A percentile compares a stretch with the other conserved stretches of the same genome.
These are phyloP conservation scores for Cylas formicarius DNA, from an alignment of 1,140 invertebrate genomes.

Conservation along the genomic window DNA sequence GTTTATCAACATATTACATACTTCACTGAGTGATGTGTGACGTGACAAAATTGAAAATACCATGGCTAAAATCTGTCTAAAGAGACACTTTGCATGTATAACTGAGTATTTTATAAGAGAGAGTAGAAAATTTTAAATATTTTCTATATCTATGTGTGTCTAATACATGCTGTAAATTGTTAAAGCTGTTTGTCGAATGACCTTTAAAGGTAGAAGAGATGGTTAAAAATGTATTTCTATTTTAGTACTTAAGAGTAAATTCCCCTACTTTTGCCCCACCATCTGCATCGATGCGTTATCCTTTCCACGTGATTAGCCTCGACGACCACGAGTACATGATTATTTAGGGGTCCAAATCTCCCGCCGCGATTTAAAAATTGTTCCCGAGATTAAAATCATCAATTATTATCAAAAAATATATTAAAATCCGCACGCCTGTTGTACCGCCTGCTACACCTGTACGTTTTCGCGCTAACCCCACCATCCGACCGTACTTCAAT, in stretches of 20 bases:
- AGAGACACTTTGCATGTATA: no score
- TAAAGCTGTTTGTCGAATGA: constrained; percentile 5
- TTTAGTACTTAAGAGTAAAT: not conserved
- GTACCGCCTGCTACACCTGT: not conserved
- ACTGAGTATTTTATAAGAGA: no score
- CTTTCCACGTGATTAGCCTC: not conserved
- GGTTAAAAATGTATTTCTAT: constrained; percentile 2
- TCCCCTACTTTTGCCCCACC: not conserved
- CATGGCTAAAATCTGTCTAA: no score
- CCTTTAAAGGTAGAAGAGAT: not conserved
- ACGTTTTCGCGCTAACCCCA: no score
- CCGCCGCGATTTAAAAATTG: not conserved
- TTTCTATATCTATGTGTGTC: no score
- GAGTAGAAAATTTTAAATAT: no score
- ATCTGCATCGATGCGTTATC: not conserved
- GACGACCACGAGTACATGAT: not conserved
- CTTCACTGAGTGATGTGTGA: no score
- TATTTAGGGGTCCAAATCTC: no score
- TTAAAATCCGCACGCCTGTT: constrained; percentile 1
- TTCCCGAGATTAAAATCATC: constrained; percentile 6
- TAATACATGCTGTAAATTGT: constrained; percentile 11
- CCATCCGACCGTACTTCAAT: not conserved
- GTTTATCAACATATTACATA: no score
- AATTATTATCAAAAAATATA: constrained; percentile 9
- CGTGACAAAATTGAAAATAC: no score